Percentiles rank a stretch among this genome's conserved stretches.
These are phyloP conservation scores for Julus scandinavius DNA, from an alignment of 2,888 invertebrate species.

Conservation along the genomic window DNA sequence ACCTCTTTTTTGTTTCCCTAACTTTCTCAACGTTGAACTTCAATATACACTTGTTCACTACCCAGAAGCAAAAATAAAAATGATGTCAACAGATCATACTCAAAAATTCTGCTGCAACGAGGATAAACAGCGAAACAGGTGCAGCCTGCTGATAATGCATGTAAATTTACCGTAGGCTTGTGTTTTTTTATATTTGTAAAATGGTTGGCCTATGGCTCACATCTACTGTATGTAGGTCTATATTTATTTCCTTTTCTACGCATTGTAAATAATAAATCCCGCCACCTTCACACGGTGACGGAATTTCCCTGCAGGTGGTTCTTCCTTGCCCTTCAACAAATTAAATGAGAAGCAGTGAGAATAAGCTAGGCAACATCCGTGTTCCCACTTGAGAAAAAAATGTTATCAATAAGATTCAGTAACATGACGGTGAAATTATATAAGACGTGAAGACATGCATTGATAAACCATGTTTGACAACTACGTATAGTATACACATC, in stretches of 20 bases:
- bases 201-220: neutral
- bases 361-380: neutral
- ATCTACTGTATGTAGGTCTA: neutral
- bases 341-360: neutral
- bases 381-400: neutral
- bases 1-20: no score
- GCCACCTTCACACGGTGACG: slow-evolving; percentile 15
- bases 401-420: neutral
- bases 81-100: neutral
- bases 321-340: slow-evolving; percentile 20
- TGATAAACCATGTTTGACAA: no score
- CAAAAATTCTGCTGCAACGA: neutral
- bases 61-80: neutral
- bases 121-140: neutral
- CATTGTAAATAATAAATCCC: neutral
- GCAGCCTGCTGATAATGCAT: neutral
- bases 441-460: neutral
- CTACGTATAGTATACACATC: neutral
- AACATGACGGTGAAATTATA: neutral
- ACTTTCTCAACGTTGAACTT: no score
- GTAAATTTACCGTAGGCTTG: neutral
- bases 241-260: neutral
- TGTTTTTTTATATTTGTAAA: neutral
- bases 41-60: neutral
- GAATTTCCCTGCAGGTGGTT: slow-evolving; percentile 17